Evolutionary conservation across 1,140 invertebrate genomes (phyloP), one percentile per base, ranked within the genome.

Genomic region (Hypothenemus hampei): DNA sequence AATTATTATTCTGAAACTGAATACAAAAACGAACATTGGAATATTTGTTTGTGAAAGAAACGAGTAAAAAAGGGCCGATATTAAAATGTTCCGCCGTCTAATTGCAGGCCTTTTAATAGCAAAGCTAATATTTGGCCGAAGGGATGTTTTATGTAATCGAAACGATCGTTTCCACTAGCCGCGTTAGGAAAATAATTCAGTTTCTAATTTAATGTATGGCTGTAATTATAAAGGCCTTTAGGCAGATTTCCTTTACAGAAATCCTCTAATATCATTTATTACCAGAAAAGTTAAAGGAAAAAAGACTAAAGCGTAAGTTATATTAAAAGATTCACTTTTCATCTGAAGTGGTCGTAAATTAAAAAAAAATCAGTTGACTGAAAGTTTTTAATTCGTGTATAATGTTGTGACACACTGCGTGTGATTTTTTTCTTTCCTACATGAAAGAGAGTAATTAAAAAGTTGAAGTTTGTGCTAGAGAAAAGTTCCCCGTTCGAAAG

Each of bases 21-120:
- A n/a, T 29, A 7, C n/a, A 29, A 37, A 8, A 43, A 43, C 11
- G 40, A 43, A 43, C 21, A 37, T 7, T 22, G 20, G 40, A 23
- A 43, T 43, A 43, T 43, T 23, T 43, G 11, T 11, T 43, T 43
- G 23, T 13, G 18, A 19, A n/a, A 13, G n/a, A 31, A 29, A 46
- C 7, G 24, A 46, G 24, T n/a, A n/a, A n/a, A n/a, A n/a, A n/a
- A n/a, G n/a, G 44, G n/a, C 44, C 44, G 44, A 46, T 46, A 46
- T 46, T 46, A 46, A 46, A 46, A 31, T 18, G n/a, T 46, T 46
- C 44, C 44, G 18, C 24, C n/a, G n/a, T 46, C 44, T 26, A 31
- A 33, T 31, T 46, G 29, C 16, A 11, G 18, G 44, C 15, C 29
- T 26, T 43, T 46, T 46, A 46, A 46, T 46, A 46, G 31, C 16